Evolutionary conservation across 2,797 vertebrate species (phyloP).

Genomic region (Gila robusta): DNA sequence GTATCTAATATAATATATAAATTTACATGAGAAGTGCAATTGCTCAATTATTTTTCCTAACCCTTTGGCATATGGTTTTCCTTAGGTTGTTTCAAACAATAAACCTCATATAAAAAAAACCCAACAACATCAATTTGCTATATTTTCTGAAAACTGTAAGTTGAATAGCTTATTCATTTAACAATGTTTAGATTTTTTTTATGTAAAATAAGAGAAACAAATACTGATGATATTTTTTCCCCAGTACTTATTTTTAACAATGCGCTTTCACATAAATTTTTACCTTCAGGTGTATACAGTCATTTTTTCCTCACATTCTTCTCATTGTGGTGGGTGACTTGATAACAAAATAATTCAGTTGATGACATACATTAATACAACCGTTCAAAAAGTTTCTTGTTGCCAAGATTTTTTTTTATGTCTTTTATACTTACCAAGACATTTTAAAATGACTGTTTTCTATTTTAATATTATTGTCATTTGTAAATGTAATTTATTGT

Average conservation of each 20-base stretch:
- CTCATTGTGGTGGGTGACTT: neutral
- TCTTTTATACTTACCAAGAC: neutral
- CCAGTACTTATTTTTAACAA: no score
- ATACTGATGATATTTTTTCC: neutral
- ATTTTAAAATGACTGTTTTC: neutral
- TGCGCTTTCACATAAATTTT: neutral
- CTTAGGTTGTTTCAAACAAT: neutral
- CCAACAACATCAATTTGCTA: neutral
- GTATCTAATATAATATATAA: neutral
- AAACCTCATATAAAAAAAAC: neutral
- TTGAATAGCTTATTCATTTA: neutral
- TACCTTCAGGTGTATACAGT: neutral
- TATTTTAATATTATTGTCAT: neutral
- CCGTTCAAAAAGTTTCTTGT: neutral
- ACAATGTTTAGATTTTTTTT: neutral
- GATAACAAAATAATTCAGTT: neutral
- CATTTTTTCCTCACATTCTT: neutral
- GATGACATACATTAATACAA: neutral
- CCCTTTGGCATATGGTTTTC: neutral
- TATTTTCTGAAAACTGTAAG: neutral
- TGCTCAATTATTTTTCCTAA: conserved; percentile 1
- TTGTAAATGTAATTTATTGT: no score
- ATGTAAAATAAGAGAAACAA: neutral
- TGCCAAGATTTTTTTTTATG: neutral
- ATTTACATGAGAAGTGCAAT: neutral